Evolutionary conservation across 64 coral and sea anemone species (phyloP), one percentile per base, ranked within the genome.

Genomic region (Pachyseris speciosa): DNA sequence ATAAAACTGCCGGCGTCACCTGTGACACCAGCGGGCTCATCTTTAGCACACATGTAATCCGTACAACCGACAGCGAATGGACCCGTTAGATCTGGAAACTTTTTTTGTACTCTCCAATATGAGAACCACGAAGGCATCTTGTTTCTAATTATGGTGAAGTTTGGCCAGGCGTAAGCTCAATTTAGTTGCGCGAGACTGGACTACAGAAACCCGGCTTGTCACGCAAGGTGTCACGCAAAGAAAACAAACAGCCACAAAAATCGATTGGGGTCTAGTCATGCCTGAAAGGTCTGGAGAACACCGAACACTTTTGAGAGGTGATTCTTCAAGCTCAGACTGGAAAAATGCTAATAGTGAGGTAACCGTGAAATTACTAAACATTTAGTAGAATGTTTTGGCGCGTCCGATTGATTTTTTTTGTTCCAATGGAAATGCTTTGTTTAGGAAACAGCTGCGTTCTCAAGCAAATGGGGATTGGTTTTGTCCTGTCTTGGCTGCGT

Each of bases 401-500:
- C n/a, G n/a, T n/a, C n/a, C n/a, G n/a, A n/a, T n/a, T n/a, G 66
- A 1, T 28, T 38, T 38, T 32, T 69, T 9, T 74, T 16, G 22
- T 74, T 41, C 16, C 2, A 12, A 22, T 8, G 41, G 13, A 24
- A 16, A 40, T 74, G 36, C 11, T 13, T 13, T 27, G 27, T 15
- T 29, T n/a, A 42, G 36, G 5, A 74, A 43, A 29, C 8, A 20
- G 22, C 37, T 53, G 28, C 37, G 48, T 74, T 74, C 55, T 68
- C 72, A 61, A 70, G 85, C 84, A 95, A 95, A 72, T 47, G 91
- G 45, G 94, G 94, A 17, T 84, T 95, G 7, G 69, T 92, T 25
- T 58, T 95, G 17, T 95, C 94, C 2, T 95, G 94, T 44, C 65
- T 95, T 26, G 94, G 94, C 2, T 95, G 94, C 49, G 94, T 95